phyloP scores from a whole-genome alignment of 1,140 invertebrate genomes.

The Planococcus citri region DNA sequence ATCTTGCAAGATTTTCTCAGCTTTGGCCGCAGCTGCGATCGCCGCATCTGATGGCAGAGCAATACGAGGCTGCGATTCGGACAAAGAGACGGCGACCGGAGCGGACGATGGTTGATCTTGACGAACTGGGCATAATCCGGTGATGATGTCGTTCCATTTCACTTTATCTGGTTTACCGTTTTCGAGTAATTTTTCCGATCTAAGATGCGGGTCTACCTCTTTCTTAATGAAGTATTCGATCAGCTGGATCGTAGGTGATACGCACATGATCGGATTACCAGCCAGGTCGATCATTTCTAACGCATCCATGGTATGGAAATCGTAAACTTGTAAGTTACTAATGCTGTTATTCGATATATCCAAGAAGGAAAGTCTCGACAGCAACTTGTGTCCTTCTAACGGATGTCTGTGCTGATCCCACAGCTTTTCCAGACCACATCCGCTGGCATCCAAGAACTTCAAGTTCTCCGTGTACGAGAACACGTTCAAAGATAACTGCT shows the following conservation, averaged over 20 bases:
- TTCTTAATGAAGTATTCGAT: conserved; percentile 36
- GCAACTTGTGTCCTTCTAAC: conserved; percentile 34
- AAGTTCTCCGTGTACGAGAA: conserved; percentile 45
- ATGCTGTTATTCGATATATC: conserved; percentile 29
- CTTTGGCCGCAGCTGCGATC: too few species aligned
- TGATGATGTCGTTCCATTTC: background rate
- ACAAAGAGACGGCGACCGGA: background rate
- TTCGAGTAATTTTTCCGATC: background rate
- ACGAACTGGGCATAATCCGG: background rate
- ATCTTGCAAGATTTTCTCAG: too few species aligned
- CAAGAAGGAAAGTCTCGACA: conserved; percentile 32
- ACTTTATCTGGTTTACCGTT: background rate
- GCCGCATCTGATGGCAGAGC: too few species aligned
- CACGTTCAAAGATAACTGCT: conserved; percentile 46
- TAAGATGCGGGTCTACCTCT: conserved; percentile 31
- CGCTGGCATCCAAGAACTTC: conserved; percentile 48
- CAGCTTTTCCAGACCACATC: conserved; percentile 45
- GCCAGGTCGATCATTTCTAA: conserved; percentile 34
- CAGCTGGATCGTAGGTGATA: conserved; percentile 34
- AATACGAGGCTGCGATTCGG: background rate
- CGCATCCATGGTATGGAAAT: conserved; percentile 24
- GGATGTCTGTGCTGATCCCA: conserved; percentile 42
- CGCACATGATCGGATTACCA: conserved; percentile 36
- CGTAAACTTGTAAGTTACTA: conserved; percentile 24
- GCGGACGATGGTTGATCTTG: background rate